Evolutionary conservation across 2,888 invertebrate species (phyloP).

Genomic region (Sussaba pulchella): DNA sequence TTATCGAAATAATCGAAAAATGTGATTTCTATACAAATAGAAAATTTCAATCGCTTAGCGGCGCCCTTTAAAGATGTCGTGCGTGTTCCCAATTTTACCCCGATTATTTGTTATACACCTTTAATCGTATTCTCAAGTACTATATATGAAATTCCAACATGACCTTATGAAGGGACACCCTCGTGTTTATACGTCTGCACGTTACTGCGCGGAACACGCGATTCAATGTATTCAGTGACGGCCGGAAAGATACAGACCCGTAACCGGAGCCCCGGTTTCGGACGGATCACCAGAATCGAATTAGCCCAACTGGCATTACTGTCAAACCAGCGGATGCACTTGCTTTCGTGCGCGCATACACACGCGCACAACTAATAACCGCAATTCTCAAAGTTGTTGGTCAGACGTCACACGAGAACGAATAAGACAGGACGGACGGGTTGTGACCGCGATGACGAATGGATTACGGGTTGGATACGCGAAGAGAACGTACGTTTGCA

Average conservation of each 20-base stretch:
- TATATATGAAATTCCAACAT: too few species aligned
- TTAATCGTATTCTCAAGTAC: too few species aligned
- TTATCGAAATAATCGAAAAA: too few species aligned
- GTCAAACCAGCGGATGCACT: constrained; percentile 46
- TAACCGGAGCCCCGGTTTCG: background rate
- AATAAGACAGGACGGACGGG: constrained; percentile 2
- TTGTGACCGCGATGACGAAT: constrained; percentile 29
- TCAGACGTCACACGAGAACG: constrained; percentile 41
- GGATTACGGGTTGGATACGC: constrained; percentile 26
- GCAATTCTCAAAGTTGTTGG: constrained; percentile 54
- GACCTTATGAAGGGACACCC: too few species aligned
- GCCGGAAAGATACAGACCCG: background rate
- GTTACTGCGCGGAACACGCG: background rate
- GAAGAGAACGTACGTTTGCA: constrained; percentile 25
- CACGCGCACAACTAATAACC: constrained; percentile 33
- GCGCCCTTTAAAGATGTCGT: too few species aligned
- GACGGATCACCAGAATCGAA: constrained; percentile 22
- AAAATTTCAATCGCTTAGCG: too few species aligned
- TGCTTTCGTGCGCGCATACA: constrained; percentile 5
- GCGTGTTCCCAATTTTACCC: too few species aligned
- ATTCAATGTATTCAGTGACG: constrained; percentile 8
- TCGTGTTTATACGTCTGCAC: too few species aligned
- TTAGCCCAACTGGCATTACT: constrained; percentile 5
- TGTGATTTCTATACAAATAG: too few species aligned
- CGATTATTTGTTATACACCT: too few species aligned